A percentile compares a stretch with the other conserved stretches of the same genome.
Evolutionary conservation across 2,888 invertebrate species (phyloP).

Genomic region (Machimus rusticus): DNA sequence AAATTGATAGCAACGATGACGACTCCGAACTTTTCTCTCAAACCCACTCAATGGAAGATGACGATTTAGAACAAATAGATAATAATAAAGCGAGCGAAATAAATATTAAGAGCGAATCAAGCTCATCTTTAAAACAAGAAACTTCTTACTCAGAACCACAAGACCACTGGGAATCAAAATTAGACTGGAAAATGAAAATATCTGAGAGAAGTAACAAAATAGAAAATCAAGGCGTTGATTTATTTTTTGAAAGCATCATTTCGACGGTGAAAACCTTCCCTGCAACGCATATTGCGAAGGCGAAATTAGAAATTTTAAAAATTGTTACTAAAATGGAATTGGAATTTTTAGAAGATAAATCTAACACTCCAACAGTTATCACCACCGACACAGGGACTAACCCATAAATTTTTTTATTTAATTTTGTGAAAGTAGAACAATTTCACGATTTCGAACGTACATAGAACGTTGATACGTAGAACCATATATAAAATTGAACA

Average conservation of each 20-base stretch:
- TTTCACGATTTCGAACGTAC: too few species aligned
- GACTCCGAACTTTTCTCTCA: neutral
- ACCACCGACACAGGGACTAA: neutral
- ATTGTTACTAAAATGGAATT: neutral
- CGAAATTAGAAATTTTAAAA: neutral
- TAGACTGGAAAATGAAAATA: neutral
- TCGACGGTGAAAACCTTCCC: constrained; percentile 9
- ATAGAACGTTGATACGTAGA: too few species aligned
- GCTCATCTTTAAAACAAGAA: neutral
- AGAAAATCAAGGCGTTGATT: neutral
- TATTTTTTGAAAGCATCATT: constrained; percentile 22
- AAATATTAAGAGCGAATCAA: neutral
- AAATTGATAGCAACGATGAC: neutral
- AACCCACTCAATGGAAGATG: neutral
- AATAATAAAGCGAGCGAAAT: neutral
- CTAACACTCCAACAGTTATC: neutral
- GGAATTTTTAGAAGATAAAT: neutral
- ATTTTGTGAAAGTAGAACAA: too few species aligned
- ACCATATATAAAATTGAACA: too few species aligned
- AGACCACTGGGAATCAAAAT: neutral
- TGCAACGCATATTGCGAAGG: neutral
- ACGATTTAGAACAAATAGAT: neutral
- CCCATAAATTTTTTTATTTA: neutral
- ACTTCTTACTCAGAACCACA: neutral
- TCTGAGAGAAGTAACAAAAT: neutral